phyloP scores from a whole-genome alignment of 2,113 vertebrate genomes.

The Pseudonaja textilis region DNA sequence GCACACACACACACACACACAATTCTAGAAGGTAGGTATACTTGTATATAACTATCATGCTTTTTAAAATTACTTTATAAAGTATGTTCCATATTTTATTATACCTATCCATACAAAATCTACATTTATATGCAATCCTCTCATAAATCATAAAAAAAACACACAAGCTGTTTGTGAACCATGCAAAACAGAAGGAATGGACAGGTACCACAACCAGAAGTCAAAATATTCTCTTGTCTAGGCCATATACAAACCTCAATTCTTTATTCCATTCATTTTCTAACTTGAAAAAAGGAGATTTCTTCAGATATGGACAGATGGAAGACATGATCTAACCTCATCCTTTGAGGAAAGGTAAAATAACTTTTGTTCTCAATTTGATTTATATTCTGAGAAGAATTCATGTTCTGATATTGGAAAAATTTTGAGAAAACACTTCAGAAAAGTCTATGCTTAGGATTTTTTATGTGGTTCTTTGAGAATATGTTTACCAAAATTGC shows the following conservation, averaged over 20 bases:
- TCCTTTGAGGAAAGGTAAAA: neutral
- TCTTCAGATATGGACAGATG: neutral
- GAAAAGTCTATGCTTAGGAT: neutral
- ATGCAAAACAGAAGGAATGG: neutral
- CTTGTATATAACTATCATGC: too few relatives aligned
- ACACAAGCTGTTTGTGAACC: neutral
- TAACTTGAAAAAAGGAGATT: neutral
- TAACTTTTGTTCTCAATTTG: neutral
- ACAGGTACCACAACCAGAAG: neutral
- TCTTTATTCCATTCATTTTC: too few relatives aligned
- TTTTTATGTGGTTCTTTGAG: neutral
- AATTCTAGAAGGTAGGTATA: too few relatives aligned
- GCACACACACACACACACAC: too few relatives aligned
- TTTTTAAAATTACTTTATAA: too few relatives aligned
- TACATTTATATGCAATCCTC: too few relatives aligned
- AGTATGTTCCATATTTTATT: too few relatives aligned
- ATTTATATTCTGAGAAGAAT: neutral
- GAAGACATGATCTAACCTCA: neutral
- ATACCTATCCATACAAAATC: too few relatives aligned
- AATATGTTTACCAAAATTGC: neutral
- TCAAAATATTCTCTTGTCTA: neutral
- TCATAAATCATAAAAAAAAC: too few relatives aligned
- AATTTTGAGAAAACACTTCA: neutral
- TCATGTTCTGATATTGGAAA: neutral
- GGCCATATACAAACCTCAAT: neutral